Evolutionary conservation across 2,888 invertebrate species (phyloP).

Genomic region (Calliscelio sp.): DNA sequence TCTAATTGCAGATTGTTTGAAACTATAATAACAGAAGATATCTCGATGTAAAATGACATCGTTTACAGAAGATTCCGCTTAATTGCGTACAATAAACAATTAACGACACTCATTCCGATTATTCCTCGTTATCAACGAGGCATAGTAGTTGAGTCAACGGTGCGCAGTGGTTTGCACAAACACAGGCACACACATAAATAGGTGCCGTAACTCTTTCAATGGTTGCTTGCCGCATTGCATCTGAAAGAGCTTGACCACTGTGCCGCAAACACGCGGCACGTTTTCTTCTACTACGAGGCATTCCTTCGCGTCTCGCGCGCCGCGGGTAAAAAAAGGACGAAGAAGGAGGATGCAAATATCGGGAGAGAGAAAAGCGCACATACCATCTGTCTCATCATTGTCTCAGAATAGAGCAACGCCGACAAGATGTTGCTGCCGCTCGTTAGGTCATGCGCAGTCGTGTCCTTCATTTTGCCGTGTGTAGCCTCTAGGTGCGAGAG

Average conservation of each 20-base stretch:
- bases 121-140: constrained; percentile 48
- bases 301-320: no score
- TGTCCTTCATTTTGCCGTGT: constrained; percentile 58
- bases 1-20: no score
- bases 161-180: constrained; percentile 37
- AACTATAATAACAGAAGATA: no score
- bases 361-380: constrained; percentile 53
- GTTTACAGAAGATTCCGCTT: no score
- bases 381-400: constrained; percentile 83
- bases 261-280: constrained; percentile 36
- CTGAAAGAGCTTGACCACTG: constrained; percentile 65
- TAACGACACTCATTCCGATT: constrained; percentile 16
- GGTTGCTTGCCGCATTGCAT: constrained; percentile 43
- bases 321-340: no score
- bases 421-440: constrained; percentile 76
- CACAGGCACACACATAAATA: constrained; percentile 18
- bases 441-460: constrained; percentile 75
- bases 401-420: constrained; percentile 83
- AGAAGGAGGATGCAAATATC: constrained; percentile 71
- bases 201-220: constrained; percentile 67
- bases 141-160: constrained; percentile 18
- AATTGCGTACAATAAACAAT: constrained; percentile 15
- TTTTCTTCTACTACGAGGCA: no score
- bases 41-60: no score
- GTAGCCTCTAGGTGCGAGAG: constrained; percentile 60